Evolutionary conservation across 2,888 invertebrate genomes (phyloP).

Genomic region (Andrena chrysosceles): DNA sequence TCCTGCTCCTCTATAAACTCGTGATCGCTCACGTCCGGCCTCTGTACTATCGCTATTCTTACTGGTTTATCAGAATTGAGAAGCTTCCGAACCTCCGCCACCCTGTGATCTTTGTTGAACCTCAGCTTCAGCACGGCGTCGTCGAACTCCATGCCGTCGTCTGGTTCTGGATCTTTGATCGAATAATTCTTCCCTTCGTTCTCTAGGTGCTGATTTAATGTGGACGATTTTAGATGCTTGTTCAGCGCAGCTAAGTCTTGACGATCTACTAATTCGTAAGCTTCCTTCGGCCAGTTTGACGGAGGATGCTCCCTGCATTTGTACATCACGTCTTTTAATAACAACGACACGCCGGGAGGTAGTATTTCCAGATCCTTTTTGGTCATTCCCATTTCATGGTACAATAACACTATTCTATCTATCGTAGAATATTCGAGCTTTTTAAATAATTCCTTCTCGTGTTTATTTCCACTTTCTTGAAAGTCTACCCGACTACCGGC

Average conservation of each 20-base stretch:
- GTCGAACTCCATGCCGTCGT: constrained; percentile 88
- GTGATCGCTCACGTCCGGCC: constrained; percentile 97
- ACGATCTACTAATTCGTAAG: constrained; percentile 90
- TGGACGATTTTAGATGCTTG: constrained; percentile 71
- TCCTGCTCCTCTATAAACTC: constrained; percentile 98
- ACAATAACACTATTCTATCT: constrained; percentile 86
- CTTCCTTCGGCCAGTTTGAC: constrained; percentile 89
- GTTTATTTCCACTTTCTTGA: constrained; percentile 72
- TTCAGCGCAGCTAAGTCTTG: constrained; percentile 89
- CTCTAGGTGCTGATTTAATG: constrained; percentile 59
- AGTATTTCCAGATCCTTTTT: constrained; percentile 90
- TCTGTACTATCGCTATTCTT: constrained; percentile 92
- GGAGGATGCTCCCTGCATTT: constrained; percentile 90
- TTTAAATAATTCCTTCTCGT: constrained; percentile 75
- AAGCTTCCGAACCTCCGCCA: constrained; percentile 93
- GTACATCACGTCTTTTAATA: constrained; percentile 90
- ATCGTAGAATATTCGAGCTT: constrained; percentile 73
- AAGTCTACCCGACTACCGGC: constrained; percentile 82
- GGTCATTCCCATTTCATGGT: constrained; percentile 87
- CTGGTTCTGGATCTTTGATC: constrained; percentile 86
- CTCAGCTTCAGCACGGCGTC: constrained; percentile 84
- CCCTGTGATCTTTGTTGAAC: constrained; percentile 86
- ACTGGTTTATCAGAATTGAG: constrained; percentile 96
- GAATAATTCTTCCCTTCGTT: constrained; percentile 73
- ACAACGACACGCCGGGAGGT: constrained; percentile 90